Base-by-base conservation (phyloP, 2,113 vertebrate genomes). In the Mohoua ochrocephala region DNA sequence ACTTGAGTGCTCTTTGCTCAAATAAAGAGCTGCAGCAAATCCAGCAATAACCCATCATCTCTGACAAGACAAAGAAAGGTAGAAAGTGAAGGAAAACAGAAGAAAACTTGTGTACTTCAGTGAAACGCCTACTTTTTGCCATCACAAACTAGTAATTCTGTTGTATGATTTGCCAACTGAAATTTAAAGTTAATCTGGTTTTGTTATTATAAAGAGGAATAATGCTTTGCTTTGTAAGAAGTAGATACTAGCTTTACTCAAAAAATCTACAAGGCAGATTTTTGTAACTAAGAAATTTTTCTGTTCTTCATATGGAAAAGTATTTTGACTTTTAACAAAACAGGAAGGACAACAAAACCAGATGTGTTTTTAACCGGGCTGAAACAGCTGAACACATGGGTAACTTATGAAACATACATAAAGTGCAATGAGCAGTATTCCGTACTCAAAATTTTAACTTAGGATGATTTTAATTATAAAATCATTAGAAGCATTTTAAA, bases 331-430 rank as follows among this genome's bases (percentile, higher is more conserved):
- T 60, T 64, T 31, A 74, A 56, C 23, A 91, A 91, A 97, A 71
- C n/a, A 83, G 75, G 12, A 93, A 95, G 23, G 53, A 56, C 63
- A 90, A 93, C 30, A 89, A 94, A 95, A 90, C 37, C 49, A 95
- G 89, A 97, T 83, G 52, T 57, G 57, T 23, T 52, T 87, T 78
- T 64, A 61, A 75, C 33, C 4, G 18, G 52, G 27, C 19, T 71
- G 42, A 18, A 84, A 73, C 8, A 82, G 65, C 3, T 44, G 41
- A 91, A 70, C 44, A 64, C 26, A 41, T 6, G 31, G 18, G 18
- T 26, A 13, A 39, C 37, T 87, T 81, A 68, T 8, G 70, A 91
- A 80, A 73, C 23, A 31, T 11, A 69, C 31, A 50, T 60, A 27
- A 82, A 84, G 30, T 23, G 6, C 7, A 65, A 56, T 18, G 11